A percentile compares a stretch with the other conserved stretches of the same genome.
Evolutionary conservation across 23 tunicate genomes (phyloP).

Genomic region (Ascidia mentula): DNA sequence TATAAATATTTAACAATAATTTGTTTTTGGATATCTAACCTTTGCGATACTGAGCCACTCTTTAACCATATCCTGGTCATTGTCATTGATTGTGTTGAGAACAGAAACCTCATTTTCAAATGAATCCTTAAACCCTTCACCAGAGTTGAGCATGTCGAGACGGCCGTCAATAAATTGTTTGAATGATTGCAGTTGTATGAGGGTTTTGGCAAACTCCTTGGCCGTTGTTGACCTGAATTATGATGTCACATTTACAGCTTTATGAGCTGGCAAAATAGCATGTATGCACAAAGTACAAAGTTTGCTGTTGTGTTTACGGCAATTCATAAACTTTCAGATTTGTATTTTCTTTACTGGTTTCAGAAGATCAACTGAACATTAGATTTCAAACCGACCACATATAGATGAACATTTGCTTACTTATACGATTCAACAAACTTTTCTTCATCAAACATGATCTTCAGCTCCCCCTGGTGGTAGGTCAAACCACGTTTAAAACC

Average conservation of each 20-base stretch:
- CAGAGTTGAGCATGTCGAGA: conserved; percentile 76
- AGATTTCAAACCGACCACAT: neutral
- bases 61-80: conserved; percentile 50
- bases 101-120: conserved; percentile 75
- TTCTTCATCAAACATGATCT: conserved; percentile 77
- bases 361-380: too few species aligned
- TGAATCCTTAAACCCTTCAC: conserved; percentile 72
- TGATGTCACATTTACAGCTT: too few species aligned
- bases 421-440: conserved; percentile 58
- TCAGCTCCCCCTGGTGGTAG: conserved; percentile 36
- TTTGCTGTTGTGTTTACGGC: neutral
- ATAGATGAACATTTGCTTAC: neutral
- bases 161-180: conserved; percentile 82
- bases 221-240: conserved; percentile 50
- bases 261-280: neutral
- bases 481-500: conserved; percentile 70
- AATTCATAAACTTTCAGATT: neutral
- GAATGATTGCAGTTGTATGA: conserved; percentile 75
- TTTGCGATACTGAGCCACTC: conserved; percentile 79
- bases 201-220: conserved; percentile 46
- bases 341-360: neutral
- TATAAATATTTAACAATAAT: neutral
- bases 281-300: neutral
- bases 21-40: conserved; percentile 11
- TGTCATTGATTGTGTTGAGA: conserved; percentile 19